Percentiles rank a stretch among this genome's conserved stretches.
Conservation (phyloP, 37 sponge, comb jelly and placozoan species). For the Beroe ovata region DNA sequence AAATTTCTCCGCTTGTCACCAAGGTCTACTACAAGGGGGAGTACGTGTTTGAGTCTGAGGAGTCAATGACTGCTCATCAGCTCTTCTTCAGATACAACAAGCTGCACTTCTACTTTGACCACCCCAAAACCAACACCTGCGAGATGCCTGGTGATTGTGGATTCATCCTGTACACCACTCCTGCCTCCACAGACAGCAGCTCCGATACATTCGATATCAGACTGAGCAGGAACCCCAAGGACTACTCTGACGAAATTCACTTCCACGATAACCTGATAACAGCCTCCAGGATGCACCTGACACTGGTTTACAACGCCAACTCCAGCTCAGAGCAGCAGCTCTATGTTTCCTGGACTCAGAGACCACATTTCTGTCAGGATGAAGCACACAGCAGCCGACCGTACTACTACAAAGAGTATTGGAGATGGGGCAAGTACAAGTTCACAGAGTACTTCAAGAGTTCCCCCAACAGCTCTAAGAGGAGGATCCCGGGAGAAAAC, state of each 20-base stretch:
- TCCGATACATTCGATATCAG: not conserved
- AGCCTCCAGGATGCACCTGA: not conserved
- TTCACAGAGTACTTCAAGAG: not conserved
- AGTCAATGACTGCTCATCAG: not conserved
- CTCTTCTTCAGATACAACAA: not conserved
- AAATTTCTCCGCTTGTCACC: not conserved
- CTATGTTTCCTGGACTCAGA: not conserved
- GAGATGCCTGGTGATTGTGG: not conserved
- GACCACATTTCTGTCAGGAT: not conserved
- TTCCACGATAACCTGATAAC: not conserved
- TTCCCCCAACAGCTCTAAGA: not conserved
- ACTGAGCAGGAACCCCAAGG: not conserved
- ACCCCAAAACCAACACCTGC: not conserved
- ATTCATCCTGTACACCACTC: not conserved
- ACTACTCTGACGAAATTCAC: not conserved
- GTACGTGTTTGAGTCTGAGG: not conserved
- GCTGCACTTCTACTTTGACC: not conserved
- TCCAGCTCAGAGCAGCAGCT: not conserved
- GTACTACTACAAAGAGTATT: not conserved
- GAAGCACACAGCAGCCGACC: not conserved
- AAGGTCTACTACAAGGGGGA: not conserved
- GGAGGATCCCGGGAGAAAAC: not conserved
- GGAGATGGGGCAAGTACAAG: slow-evolving; percentile 1
- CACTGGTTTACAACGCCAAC: not conserved
- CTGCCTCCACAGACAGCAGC: not conserved